These are phyloP conservation scores for Picathartes gymnocephalus DNA, from an alignment of 2,113 vertebrate genomes.

Conservation along the genomic window DNA sequence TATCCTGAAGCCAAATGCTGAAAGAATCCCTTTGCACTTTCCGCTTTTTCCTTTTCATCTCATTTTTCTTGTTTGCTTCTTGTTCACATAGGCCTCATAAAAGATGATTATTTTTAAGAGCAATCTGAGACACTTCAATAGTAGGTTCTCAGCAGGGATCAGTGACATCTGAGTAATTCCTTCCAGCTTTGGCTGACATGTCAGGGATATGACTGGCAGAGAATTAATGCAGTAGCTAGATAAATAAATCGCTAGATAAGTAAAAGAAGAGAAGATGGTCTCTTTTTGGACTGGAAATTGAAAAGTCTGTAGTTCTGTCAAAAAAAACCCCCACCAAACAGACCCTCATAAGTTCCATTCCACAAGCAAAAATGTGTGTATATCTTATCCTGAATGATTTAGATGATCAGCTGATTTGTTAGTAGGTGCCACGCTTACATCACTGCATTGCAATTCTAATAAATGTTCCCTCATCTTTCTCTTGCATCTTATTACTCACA, in stretches of 20 bases:
- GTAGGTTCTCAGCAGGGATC: neutral
- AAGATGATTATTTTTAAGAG: neutral
- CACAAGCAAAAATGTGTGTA: neutral
- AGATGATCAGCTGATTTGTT: neutral
- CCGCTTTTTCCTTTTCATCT: neutral
- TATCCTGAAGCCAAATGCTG: neutral
- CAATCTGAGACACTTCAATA: neutral
- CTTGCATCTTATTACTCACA: neutral
- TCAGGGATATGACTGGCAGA: neutral
- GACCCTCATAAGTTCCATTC: neutral
- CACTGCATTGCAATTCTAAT: neutral
- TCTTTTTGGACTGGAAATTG: neutral
- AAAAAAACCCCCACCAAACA: neutral
- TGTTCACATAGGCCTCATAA: neutral
- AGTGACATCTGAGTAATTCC: neutral
- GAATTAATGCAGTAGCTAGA: neutral
- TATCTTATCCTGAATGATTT: neutral
- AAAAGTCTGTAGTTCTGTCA: neutral
- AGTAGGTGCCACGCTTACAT: neutral
- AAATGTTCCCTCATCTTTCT: neutral
- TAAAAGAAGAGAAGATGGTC: neutral
- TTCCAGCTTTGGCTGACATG: neutral
- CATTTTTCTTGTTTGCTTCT: constrained; percentile 8
- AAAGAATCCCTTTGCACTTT: neutral
- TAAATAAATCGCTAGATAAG: neutral